A percentile compares a stretch with the other conserved stretches of the same genome.
Conservation (phyloP, 2,797 vertebrate species). For the Balearica regulorum region DNA sequence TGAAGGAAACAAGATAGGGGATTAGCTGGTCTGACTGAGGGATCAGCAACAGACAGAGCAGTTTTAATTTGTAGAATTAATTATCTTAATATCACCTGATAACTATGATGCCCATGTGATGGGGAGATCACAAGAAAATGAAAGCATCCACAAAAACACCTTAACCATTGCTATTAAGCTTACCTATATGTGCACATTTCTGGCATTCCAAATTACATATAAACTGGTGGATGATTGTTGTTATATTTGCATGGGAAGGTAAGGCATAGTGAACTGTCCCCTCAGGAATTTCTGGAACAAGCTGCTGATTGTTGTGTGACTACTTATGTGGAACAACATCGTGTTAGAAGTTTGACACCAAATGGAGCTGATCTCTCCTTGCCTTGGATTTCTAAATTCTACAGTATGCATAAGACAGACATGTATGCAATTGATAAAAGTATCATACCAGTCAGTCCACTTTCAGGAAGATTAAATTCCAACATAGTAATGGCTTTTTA, state of each 20-base stretch:
- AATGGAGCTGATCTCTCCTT: not conserved
- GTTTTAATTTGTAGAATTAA: not conserved
- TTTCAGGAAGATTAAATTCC: not conserved
- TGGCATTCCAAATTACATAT: not conserved
- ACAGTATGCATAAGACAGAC: not conserved
- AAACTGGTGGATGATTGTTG: not conserved
- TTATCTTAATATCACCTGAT: not conserved
- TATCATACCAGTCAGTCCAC: not conserved
- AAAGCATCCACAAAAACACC: not conserved
- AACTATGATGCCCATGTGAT: not conserved
- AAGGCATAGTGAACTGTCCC: not conserved
- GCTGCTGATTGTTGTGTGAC: not conserved
- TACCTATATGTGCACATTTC: not conserved
- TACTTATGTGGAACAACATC: not conserved
- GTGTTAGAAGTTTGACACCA: not conserved
- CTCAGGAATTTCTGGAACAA: not conserved
- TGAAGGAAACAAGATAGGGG: not conserved
- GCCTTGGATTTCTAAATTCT: not conserved
- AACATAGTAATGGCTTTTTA: not conserved
- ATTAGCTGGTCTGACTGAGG: not conserved
- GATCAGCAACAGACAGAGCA: not conserved
- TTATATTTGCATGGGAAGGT: not conserved
- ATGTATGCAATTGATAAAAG: fast-evolving
- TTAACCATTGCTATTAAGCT: not conserved
- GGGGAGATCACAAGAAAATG: not conserved